These are phyloP conservation scores for Drosophila orosa DNA, from an alignment of 1,140 invertebrate species.

Conservation along the genomic window DNA sequence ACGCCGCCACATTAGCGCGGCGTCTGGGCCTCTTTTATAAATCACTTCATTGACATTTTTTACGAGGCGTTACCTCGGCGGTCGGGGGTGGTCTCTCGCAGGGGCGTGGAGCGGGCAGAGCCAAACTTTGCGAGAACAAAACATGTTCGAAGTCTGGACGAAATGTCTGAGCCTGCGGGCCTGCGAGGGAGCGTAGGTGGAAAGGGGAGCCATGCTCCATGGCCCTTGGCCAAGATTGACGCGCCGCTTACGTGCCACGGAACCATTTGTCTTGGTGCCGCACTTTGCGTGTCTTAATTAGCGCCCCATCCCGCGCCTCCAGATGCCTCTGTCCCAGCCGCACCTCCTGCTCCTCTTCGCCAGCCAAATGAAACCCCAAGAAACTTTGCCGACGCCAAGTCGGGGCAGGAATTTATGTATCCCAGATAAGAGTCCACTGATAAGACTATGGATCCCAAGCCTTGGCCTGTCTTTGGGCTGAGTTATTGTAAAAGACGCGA, in stretches of 20 bases:
- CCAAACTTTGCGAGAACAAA: conserved; percentile 45
- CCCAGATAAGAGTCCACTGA: conserved; percentile 66
- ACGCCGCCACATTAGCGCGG: conserved; percentile 63
- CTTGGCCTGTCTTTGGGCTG: conserved; percentile 49
- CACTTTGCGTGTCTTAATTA: conserved; percentile 82
- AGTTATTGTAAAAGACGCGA: conserved; percentile 46
- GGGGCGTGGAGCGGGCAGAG: background rate
- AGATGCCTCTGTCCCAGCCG: background rate
- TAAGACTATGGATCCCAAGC: conserved; percentile 47
- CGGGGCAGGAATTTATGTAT: conserved; percentile 75
- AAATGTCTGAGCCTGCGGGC: conserved; percentile 51
- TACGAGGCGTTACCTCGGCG: conserved; percentile 62
- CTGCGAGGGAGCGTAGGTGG: background rate
- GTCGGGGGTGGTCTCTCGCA: background rate
- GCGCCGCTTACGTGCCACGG: conserved; percentile 69
- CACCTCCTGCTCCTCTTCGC: background rate
- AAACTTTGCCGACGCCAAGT: conserved; percentile 63
- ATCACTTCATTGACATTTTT: conserved; percentile 81
- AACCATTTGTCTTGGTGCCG: conserved; percentile 75
- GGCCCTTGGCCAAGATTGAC: conserved; percentile 56
- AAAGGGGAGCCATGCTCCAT: background rate
- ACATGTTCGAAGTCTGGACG: conserved; percentile 40
- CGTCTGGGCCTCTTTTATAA: conserved; percentile 49
- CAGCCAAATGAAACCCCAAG: conserved; percentile 32
- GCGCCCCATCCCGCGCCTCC: conserved; percentile 40